Base-by-base conservation (phyloP, 2,797 vertebrate genomes). In the Perodicticus potto region DNA sequence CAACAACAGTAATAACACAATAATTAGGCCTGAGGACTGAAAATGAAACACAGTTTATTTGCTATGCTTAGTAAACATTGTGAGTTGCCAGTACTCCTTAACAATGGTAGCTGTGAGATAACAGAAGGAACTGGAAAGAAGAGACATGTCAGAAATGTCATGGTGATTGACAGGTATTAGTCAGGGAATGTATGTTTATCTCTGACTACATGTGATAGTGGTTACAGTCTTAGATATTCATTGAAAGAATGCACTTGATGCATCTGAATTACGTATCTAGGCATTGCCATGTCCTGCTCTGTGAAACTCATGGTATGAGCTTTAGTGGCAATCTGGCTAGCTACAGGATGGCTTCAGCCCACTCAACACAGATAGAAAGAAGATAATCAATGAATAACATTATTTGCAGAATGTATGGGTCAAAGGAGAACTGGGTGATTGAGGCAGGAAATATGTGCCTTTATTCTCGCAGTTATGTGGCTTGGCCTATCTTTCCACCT, bases 121-220 rank as follows among this genome's bases (percentile, higher is more conserved):
- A 78, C 4, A 81, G 34, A 90, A 94, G 17, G 53, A 89, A 49
- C 76, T 59, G 86, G 25, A 86, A 25, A 92, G 69, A 83, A 94
- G 53, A 96, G 45, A 91, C 57, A 83, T 43, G 25, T 82, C 53
- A 93, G 63, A 96, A 78, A 83, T 86, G 88, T 95, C 55, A 93
- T 78, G 20, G 61, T 69, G 20, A 83, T 45, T 80, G n/a, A 85
- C 14, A 93, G 53, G 16, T 19, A 82, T 87, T 81, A 87, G 45
- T 87, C 14, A 77, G 17, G 65, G 55, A 89, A 94, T 34, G 29
- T 55, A 83, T 72, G 84, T 93, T 87, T 87, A 82, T 82, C 89
- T 84, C 49, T 86, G 20, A 94, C 45, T 57, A 70, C 53, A 34
- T 83, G 40, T 90, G 57, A 95, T 32, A 49, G 29, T 82, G n/a